Evolutionary conservation across 2,888 invertebrate genomes (phyloP), one percentile per base, ranked within the genome.

Genomic region (Leptinotarsa juncta): DNA sequence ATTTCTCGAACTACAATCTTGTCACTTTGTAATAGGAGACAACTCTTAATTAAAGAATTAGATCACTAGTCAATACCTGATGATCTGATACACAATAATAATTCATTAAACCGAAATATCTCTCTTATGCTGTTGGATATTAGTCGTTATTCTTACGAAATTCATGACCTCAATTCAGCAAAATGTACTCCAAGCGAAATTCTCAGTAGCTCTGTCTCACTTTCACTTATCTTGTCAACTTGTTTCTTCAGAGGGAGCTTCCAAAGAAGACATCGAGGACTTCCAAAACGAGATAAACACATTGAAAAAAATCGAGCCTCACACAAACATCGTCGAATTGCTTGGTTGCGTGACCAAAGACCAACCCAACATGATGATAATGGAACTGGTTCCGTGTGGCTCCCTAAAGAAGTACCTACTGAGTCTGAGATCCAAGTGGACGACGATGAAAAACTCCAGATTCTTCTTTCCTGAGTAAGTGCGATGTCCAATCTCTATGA

Each of bases 331-430:
- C 70, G 94, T 96, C 18, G 89, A 91, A 12, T 86, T 95, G 75
- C 83, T 95, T 1, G 96, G 93, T 0, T 96, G 94, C 81, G 95
- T 95, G 82, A 94, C 94, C 0, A 86, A 90, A 20, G 88, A 90
- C 0, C 88, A 92, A 32, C 95, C 96, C 0, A 90, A 92, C 67
- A 91, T 94, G 76, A 93, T 95, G 78, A 88, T 96, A 12, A 90
- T 96, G 87, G 96, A 96, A 84, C 95, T 93, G 83, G 93, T 95
- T 15, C 93, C 94, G 0, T 91, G 93, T 77, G 96, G 96, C 0
- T 94, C 95, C 84, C 88, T 96, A 72, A 91, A 93, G 67, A 89
- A 90, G 0, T 90, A 94, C 77, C 88, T 94, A 26, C 83, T 90
- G 68, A 87, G 90, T 3, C 89, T 93, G 4, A 81, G 87, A 50